phyloP scores from a whole-genome alignment of 2,888 invertebrate species.

The Horisme vitalbata region DNA sequence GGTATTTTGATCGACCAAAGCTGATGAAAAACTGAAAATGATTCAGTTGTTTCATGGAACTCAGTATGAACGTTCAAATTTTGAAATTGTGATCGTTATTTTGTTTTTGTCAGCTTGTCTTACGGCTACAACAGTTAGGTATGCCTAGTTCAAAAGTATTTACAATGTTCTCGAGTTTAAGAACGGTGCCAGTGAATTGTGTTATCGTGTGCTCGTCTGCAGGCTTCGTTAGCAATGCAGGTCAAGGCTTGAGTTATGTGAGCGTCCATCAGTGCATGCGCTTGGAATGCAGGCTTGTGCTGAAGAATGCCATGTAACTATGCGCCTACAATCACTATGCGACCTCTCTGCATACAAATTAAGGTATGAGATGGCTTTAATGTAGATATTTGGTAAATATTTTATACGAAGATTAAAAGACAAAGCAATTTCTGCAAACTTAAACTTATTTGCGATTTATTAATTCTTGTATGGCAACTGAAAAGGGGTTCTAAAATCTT shows the following conservation, averaged over 20 bases:
- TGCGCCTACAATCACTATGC: slow-evolving; percentile 32
- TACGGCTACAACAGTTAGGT: slow-evolving; percentile 18
- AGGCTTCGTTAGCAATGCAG: slow-evolving; percentile 65
- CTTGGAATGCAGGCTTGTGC: slow-evolving; percentile 46
- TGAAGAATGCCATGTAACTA: slow-evolving; percentile 37
- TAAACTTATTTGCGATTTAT: too few species aligned
- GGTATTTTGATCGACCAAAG: slow-evolving; percentile 6
- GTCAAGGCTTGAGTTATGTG: slow-evolving; percentile 69
- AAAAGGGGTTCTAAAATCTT: too few species aligned
- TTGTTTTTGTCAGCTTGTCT: slow-evolving; percentile 13
- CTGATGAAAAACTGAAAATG: slow-evolving; percentile 11
- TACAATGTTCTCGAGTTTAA: slow-evolving; percentile 33
- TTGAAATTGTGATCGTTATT: background rate
- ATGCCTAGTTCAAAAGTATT: slow-evolving; percentile 20
- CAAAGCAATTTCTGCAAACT: too few species aligned
- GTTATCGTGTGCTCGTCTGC: slow-evolving; percentile 47
- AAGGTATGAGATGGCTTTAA: too few species aligned
- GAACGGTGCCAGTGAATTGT: slow-evolving; percentile 43
- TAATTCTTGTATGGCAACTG: too few species aligned
- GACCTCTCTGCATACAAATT: slow-evolving; percentile 26
- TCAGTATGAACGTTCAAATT: background rate
- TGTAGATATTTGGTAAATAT: slow-evolving; percentile 33
- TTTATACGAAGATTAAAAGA: too few species aligned
- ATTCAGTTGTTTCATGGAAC: slow-evolving; percentile 13
- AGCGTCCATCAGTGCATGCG: slow-evolving; percentile 48